phyloP scores from a whole-genome alignment of 2,888 invertebrate species.

The Strigamia transsilvanica region DNA sequence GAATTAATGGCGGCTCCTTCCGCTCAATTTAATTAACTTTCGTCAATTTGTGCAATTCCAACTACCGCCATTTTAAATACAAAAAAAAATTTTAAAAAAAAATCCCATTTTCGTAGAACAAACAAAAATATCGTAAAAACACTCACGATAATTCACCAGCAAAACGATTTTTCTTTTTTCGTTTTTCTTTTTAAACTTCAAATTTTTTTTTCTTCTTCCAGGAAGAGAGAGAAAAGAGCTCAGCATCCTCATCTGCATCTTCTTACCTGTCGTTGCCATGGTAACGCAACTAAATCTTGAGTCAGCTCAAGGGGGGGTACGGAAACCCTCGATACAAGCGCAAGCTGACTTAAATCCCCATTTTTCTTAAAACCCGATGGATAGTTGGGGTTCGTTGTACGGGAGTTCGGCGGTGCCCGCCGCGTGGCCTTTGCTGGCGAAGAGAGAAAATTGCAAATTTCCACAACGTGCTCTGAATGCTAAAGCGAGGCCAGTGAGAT shows the following conservation, averaged over 20 bases:
- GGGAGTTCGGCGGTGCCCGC: slow-evolving; percentile 12
- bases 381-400: not conserved
- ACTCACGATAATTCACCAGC: not conserved
- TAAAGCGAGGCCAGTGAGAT: slow-evolving; percentile 37
- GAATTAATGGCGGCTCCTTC: slow-evolving; percentile 39
- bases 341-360: not conserved
- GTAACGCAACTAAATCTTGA: slow-evolving; percentile 35
- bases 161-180: not conserved
- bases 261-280: slow-evolving; percentile 13
- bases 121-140: not conserved
- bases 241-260: slow-evolving; percentile 37
- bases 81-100: not conserved
- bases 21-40: slow-evolving; percentile 42
- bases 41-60: slow-evolving; percentile 35
- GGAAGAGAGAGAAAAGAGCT: not conserved
- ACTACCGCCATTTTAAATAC: slow-evolving; percentile 25
- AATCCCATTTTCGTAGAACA: not conserved
- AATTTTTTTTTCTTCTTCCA: not conserved
- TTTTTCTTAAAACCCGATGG: not conserved
- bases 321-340: slow-evolving; percentile 9
- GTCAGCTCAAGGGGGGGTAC: not conserved
- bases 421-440: slow-evolving; percentile 44
- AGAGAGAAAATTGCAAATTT: slow-evolving; percentile 54
- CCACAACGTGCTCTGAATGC: slow-evolving; percentile 52
- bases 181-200: not conserved